Conservation (phyloP, 2,888 invertebrate genomes). For the Notodonta dromedarius region DNA sequence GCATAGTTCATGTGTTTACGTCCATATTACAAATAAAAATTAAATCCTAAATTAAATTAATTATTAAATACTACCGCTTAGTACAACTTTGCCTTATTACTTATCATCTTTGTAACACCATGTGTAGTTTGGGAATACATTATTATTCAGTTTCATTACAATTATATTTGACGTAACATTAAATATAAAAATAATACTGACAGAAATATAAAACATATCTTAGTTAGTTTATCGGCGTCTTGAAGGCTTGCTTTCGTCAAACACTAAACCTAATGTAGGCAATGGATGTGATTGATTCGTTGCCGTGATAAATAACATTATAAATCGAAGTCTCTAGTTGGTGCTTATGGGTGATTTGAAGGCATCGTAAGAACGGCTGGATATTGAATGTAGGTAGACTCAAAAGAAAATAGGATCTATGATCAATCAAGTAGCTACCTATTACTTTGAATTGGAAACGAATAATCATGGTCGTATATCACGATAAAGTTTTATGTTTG, state of each 20-base stretch:
- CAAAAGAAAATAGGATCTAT: background rate
- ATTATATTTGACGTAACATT: too few species aligned
- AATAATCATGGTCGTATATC: background rate
- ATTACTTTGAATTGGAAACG: background rate
- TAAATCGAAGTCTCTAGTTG: background rate
- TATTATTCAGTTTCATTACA: too few species aligned
- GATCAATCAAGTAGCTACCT: background rate
- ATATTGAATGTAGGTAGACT: background rate
- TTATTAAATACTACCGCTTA: too few species aligned
- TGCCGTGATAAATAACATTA: background rate
- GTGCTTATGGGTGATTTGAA: background rate
- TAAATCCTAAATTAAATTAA: too few species aligned
- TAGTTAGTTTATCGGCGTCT: background rate
- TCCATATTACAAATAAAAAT: too few species aligned
- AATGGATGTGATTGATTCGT: background rate
- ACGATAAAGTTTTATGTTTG: conserved; percentile 1
- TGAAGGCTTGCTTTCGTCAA: background rate
- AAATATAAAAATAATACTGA: background rate
- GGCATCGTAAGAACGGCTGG: background rate
- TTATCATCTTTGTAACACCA: too few species aligned
- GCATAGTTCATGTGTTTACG: too few species aligned
- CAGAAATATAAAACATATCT: background rate
- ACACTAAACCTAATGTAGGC: background rate
- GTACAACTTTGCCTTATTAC: too few species aligned
- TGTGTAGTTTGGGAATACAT: too few species aligned